Base-by-base conservation (phyloP, 2,797 vertebrate genomes). In the Basileuterus tristriatus region DNA sequence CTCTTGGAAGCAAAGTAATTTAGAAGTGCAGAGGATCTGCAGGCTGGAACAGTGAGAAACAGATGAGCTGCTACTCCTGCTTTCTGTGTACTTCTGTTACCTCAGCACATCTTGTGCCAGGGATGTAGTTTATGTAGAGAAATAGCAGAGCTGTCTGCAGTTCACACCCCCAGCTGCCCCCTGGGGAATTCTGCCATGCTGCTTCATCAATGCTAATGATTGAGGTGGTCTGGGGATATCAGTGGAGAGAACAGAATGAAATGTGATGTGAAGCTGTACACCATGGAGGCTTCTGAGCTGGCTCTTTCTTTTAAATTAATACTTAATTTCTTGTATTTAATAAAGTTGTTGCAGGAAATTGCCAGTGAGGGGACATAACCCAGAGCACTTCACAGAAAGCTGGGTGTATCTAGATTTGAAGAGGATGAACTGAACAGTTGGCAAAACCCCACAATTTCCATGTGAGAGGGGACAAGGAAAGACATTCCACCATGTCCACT, bases 31-130 rank as follows among this genome's bases (percentile, higher is more conserved):
- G 58, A 71, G 26, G 39, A 65, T 12, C 18, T 47, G 58, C 43
- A 77, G 72, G 20, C 64, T 77, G 58, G 29, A 83, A 43, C 76
- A 50, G 72, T 60, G 86, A 83, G 72, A 86, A 88, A 71, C 32
- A n/a, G 22, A 60, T 22, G 60, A 90, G 41, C 69, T 83, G 76
- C 63, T 87, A 44, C 21, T 83, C 39, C 49, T 91, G 43, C 52
- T 72, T 75, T 65, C 49, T 83, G 47, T 49, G 8, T 39, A 1
- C 49, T 77, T 80, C 59, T 80, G 60, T 63, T 77, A 81, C 72
- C 44, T 90, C 86, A 80, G 27, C 41, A 14, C 7, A 10, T 46
- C 30, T 20, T 49, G 26, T 23, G 36, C 47, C n/a, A 80, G 56
- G 65, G 56, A 37, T 72, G 67, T 41, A 74, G 49, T 37, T 81